phyloP scores from a whole-genome alignment of 2,797 vertebrate genomes.

The Enteromius trimaculatus region DNA sequence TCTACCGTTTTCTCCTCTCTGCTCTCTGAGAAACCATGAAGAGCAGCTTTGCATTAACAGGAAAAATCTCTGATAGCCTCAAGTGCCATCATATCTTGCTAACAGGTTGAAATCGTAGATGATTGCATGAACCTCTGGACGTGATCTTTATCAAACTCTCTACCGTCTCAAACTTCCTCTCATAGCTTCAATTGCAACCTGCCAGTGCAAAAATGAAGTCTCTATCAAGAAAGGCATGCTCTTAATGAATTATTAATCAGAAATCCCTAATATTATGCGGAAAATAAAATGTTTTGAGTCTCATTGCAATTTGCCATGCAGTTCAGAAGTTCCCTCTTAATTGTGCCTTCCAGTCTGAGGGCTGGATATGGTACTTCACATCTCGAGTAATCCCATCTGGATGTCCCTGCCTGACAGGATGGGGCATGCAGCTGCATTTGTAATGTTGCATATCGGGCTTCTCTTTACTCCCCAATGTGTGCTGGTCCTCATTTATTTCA shows the following conservation, averaged over 20 bases:
- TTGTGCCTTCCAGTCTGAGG: slow-evolving; percentile 63
- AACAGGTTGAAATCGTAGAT: slow-evolving; percentile 50
- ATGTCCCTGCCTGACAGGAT: slow-evolving; percentile 52
- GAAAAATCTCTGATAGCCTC: neutral
- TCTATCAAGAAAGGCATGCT: slow-evolving; percentile 49
- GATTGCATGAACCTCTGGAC: slow-evolving; percentile 49
- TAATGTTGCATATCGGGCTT: slow-evolving; percentile 50
- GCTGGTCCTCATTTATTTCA: slow-evolving; percentile 49
- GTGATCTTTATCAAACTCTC: slow-evolving; percentile 49
- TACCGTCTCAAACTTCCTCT: slow-evolving; percentile 17
- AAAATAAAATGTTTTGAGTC: slow-evolving; percentile 62
- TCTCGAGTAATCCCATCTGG: slow-evolving; percentile 62
- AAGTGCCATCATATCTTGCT: slow-evolving; percentile 29
- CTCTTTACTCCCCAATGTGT: slow-evolving; percentile 29
- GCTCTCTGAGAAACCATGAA: neutral
- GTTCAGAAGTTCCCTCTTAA: slow-evolving; percentile 63
- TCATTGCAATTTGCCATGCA: slow-evolving; percentile 58
- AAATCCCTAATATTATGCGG: slow-evolving; percentile 58
- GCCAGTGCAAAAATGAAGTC: slow-evolving; percentile 48
- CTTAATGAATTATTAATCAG: slow-evolving; percentile 63
- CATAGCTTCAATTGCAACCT: slow-evolving; percentile 25
- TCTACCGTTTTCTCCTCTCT: slow-evolving; percentile 4
- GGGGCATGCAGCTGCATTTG: slow-evolving; percentile 50
- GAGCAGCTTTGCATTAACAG: slow-evolving; percentile 9
- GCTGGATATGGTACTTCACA: slow-evolving; percentile 56